Conservation (phyloP, 2,113 vertebrate species). For the Phrynosoma platyrhinos region DNA sequence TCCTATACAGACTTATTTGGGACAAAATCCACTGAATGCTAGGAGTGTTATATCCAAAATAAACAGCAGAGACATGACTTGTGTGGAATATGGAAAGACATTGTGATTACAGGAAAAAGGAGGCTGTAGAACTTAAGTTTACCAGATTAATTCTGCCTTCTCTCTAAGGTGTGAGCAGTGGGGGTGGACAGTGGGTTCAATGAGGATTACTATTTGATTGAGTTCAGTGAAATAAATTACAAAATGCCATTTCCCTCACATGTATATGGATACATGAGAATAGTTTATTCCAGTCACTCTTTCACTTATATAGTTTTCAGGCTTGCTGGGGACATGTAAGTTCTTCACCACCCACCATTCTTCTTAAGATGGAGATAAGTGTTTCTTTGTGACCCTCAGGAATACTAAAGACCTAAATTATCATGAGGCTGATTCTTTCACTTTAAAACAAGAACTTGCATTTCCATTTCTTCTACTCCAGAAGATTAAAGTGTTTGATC, state of each 20-base stretch:
- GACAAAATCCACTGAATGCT: neutral
- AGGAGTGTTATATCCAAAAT: neutral
- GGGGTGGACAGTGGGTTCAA: neutral
- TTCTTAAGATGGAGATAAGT: slow-evolving; percentile 16
- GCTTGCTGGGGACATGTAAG: slow-evolving; percentile 24
- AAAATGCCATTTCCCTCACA: slow-evolving; percentile 24
- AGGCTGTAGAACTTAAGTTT: slow-evolving; percentile 1
- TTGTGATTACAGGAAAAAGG: neutral
- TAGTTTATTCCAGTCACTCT: neutral
- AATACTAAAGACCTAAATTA: slow-evolving; percentile 9
- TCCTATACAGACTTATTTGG: neutral
- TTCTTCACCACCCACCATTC: slow-evolving; percentile 18
- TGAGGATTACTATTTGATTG: slow-evolving; percentile 9
- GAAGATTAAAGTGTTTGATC: slow-evolving; percentile 20
- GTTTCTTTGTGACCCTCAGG: slow-evolving; percentile 27
- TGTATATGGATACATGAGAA: slow-evolving; percentile 40
- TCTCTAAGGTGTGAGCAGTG: neutral
- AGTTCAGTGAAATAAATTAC: neutral
- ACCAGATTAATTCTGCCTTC: slow-evolving; percentile 3
- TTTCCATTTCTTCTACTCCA: slow-evolving; percentile 33
- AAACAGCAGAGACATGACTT: neutral
- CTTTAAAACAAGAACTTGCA: slow-evolving; percentile 36
- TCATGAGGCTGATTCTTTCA: neutral
- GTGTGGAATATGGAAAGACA: neutral
- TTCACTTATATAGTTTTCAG: slow-evolving; percentile 23